Conservation (phyloP, 2,888 invertebrate genomes). For the Limnephilus marmoratus region DNA sequence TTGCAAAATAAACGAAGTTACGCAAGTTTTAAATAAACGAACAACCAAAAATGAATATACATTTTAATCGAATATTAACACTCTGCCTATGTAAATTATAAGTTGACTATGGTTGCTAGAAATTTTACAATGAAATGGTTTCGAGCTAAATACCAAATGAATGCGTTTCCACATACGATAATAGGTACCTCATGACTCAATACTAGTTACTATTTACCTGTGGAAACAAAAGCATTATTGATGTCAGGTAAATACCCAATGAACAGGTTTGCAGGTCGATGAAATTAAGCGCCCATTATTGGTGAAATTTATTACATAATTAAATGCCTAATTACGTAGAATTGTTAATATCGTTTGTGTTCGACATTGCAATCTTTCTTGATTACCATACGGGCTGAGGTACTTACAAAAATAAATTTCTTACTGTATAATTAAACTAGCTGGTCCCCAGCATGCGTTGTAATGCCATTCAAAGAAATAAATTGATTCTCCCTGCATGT, state of each 20-base stretch:
- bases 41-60: too few species aligned
- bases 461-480: too few species aligned
- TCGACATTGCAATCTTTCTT: background rate
- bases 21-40: too few species aligned
- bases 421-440: background rate
- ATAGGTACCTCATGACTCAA: background rate
- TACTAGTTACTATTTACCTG: background rate
- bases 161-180: background rate
- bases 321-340: background rate
- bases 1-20: too few species aligned
- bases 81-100: too few species aligned
- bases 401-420: background rate
- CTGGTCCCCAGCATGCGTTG: too few species aligned
- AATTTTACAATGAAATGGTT: background rate
- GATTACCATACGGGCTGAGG: background rate
- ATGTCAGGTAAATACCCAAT: background rate
- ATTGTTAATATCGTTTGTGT: background rate
- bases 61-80: too few species aligned
- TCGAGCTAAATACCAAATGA: background rate
- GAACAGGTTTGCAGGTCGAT: background rate
- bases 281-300: background rate
- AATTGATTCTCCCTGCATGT: too few species aligned
- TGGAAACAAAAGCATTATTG: background rate
- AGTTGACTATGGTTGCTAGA: background rate
- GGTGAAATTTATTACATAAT: background rate